A percentile compares a stretch with the other conserved stretches of the same genome.
These are phyloP conservation scores for Andricus grossulariae DNA, from an alignment of 1,140 invertebrate genomes.

Conservation along the genomic window DNA sequence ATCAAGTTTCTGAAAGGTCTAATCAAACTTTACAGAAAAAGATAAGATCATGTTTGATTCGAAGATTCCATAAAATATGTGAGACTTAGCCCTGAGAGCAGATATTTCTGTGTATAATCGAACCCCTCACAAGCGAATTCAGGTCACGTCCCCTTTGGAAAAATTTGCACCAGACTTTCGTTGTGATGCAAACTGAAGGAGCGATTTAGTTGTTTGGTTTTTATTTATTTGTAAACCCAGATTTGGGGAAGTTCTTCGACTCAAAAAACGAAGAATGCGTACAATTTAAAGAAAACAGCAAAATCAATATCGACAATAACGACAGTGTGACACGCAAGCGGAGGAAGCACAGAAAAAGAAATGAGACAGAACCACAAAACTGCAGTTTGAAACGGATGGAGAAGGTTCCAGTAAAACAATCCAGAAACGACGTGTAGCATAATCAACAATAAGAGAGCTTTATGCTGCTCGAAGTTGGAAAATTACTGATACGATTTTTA, in stretches of 20 bases:
- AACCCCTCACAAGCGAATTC: conserved; percentile 37
- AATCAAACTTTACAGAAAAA: conserved; percentile 53
- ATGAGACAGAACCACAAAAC: no score
- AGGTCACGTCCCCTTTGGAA: conserved; percentile 21
- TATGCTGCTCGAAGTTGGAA: no score
- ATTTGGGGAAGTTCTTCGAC: conserved; percentile 24
- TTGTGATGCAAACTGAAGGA: conserved; percentile 13
- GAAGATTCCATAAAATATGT: conserved; percentile 55
- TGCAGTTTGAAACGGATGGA: no score
- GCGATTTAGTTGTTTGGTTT: conserved; percentile 34
- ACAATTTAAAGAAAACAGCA: conserved; percentile 36
- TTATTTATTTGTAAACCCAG: conserved; percentile 17
- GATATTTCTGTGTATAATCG: conserved; percentile 58
- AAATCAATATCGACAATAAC: conserved; percentile 6
- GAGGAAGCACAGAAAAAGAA: no score
- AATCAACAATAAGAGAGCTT: no score
- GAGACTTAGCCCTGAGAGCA: conserved; percentile 60
- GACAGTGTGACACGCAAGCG: not conserved
- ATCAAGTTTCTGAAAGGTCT: no score
- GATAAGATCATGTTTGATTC: conserved; percentile 61
- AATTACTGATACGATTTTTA: no score
- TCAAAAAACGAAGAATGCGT: conserved; percentile 9
- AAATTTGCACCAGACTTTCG: conserved; percentile 25
- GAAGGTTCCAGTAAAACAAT: no score
- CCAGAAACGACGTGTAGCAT: no score